These are phyloP conservation scores for Oreochromis aureus DNA, from an alignment of 2,113 vertebrate genomes.

Conservation along the genomic window DNA sequence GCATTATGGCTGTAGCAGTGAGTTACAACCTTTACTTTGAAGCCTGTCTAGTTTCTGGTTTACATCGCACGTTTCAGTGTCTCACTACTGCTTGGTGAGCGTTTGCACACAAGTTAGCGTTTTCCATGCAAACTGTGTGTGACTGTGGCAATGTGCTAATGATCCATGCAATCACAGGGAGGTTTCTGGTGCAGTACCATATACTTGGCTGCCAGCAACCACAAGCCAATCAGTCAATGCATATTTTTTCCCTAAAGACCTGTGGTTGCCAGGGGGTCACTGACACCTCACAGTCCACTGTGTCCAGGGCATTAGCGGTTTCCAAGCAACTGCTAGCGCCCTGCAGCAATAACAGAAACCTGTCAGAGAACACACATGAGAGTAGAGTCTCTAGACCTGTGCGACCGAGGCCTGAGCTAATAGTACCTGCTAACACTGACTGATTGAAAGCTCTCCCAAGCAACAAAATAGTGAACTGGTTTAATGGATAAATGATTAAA, in stretches of 20 bases:
- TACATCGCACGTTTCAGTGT: too few relatives aligned
- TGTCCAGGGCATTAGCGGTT: accelerated
- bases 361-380: not conserved
- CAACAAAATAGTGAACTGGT: not conserved
- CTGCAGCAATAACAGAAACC: not conserved
- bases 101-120: too few relatives aligned
- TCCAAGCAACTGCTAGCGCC: accelerated
- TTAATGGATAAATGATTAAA: not conserved
- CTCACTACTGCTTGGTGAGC: too few relatives aligned
- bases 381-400: not conserved
- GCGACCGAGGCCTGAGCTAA: not conserved
- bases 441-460: not conserved
- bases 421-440: not conserved
- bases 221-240: not conserved
- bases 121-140: accelerated
- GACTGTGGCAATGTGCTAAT: accelerated
- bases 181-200: not conserved
- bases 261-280: not conserved
- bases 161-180: not conserved
- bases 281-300: not conserved
- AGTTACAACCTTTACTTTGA: too few relatives aligned
- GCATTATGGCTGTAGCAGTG: too few relatives aligned
- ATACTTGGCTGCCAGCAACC: not conserved
- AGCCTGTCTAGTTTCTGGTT: too few relatives aligned
- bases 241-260: not conserved